phyloP scores from a whole-genome alignment of 1,140 invertebrate genomes.

The Neelides sp. region DNA sequence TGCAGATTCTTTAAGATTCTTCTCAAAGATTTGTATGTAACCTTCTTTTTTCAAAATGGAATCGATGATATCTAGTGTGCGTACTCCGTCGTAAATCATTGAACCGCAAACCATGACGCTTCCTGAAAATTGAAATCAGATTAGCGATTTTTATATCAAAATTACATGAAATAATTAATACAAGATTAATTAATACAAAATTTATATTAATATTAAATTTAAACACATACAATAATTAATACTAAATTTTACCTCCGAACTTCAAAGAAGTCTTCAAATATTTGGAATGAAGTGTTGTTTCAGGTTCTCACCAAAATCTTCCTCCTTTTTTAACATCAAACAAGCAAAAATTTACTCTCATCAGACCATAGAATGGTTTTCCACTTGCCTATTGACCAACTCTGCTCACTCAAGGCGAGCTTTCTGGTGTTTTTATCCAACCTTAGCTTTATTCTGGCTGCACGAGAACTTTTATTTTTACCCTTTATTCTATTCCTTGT shows the following conservation, averaged over 20 bases:
- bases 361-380: constrained; percentile 12
- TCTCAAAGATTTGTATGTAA: constrained; percentile 28
- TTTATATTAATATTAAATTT: no score
- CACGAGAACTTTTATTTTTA: no score
- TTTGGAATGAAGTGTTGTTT: constrained; percentile 9
- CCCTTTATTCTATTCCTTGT: no score
- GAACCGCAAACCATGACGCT: constrained; percentile 34
- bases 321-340: constrained; percentile 17
- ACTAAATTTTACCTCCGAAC: constrained; percentile 30
- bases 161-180: background rate
- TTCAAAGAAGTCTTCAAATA: constrained; percentile 31
- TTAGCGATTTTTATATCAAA: background rate
- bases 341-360: constrained; percentile 11
- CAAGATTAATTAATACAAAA: no score
- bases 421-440: no score
- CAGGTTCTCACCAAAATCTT: constrained; percentile 29
- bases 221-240: background rate
- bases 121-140: no score
- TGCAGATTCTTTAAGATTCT: constrained; percentile 26
- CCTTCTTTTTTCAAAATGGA: constrained; percentile 32
- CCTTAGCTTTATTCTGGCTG: no score
- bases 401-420: no score
- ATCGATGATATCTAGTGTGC: constrained; percentile 33
- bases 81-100: constrained; percentile 31
- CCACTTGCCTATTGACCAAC: no score